phyloP scores from a whole-genome alignment of 2,797 vertebrate genomes.

The Malacoctenus gilli region DNA sequence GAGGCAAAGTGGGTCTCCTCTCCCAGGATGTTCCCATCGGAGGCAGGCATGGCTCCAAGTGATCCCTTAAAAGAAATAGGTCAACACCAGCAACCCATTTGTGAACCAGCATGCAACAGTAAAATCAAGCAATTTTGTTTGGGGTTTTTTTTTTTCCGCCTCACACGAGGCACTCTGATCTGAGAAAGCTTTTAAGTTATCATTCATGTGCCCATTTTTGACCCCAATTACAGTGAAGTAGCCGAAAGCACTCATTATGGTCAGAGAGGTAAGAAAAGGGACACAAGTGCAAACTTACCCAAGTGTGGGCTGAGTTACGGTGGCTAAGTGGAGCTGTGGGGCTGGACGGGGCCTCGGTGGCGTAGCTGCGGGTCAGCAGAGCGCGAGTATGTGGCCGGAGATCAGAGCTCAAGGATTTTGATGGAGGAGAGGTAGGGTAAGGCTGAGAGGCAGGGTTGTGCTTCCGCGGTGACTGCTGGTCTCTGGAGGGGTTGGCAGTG shows the following conservation, averaged over 20 bases:
- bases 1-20: slow-evolving; percentile 48
- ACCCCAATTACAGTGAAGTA: background rate
- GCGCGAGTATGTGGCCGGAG: slow-evolving; percentile 63
- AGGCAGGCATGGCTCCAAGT: slow-evolving; percentile 37
- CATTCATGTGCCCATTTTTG: background rate
- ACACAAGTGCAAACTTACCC: slow-evolving; percentile 36
- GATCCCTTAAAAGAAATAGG: slow-evolving; percentile 39
- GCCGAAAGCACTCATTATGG: background rate
- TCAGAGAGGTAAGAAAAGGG: background rate
- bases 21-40: slow-evolving; percentile 34
- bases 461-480: slow-evolving; percentile 68
- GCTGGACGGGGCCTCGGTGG: slow-evolving; percentile 57
- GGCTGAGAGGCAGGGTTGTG: slow-evolving; percentile 36
- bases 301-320: background rate
- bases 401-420: slow-evolving; percentile 74
- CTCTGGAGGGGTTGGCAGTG: slow-evolving; percentile 75
- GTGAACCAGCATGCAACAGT: background rate
- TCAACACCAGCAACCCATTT: background rate
- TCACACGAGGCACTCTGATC: background rate
- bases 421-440: slow-evolving; percentile 66
- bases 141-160: background rate
- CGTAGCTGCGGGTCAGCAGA: slow-evolving; percentile 63
- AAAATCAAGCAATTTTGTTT: background rate
- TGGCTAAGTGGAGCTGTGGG: slow-evolving; percentile 27
- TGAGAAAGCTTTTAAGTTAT: background rate